Percentiles rank a stretch among this genome's conserved stretches.
phyloP scores from a whole-genome alignment of 2,797 vertebrate genomes.

The Lutjanus argentimaculatus region DNA sequence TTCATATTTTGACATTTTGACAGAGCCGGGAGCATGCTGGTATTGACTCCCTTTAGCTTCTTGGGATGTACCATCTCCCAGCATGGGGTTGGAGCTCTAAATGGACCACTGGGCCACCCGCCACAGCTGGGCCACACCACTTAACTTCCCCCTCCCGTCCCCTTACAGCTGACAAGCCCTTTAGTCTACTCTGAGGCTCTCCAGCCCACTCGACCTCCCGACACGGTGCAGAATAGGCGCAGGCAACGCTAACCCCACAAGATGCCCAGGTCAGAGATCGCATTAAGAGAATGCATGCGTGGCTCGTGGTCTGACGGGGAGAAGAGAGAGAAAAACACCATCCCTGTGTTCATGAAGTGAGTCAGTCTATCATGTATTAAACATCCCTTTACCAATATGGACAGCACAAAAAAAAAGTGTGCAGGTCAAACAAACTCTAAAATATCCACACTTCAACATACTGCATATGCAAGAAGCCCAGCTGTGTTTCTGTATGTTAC shows the following conservation, averaged over 20 bases:
- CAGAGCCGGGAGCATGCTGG: constrained; percentile 38
- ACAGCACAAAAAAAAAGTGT: not conserved
- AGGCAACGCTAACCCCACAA: constrained; percentile 69
- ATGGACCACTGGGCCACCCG: constrained; percentile 81
- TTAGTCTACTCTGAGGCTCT: constrained; percentile 63
- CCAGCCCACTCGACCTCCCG: constrained; percentile 85
- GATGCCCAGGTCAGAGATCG: constrained; percentile 79
- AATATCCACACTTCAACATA: not conserved
- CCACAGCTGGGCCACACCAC: constrained; percentile 84
- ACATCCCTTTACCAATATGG: constrained; percentile 10
- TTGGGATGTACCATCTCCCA: constrained; percentile 72
- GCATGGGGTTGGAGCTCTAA: constrained; percentile 73
- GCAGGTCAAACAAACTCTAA: not conserved
- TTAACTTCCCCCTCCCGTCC: constrained; percentile 75
- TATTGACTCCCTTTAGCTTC: constrained; percentile 49
- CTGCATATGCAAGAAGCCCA: not conserved
- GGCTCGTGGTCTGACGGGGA: constrained; percentile 47
- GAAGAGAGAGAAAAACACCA: constrained; percentile 46
- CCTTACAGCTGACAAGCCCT: constrained; percentile 58
- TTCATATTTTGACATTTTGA: constrained; percentile 73
- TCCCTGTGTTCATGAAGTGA: constrained; percentile 35
- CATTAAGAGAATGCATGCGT: constrained; percentile 63
- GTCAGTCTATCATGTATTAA: constrained; percentile 37
- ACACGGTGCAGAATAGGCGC: constrained; percentile 81
- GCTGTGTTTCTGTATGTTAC: constrained; percentile 9